Conservation (phyloP, 2,797 vertebrate species). For the Enteromius unitaeniatus region DNA sequence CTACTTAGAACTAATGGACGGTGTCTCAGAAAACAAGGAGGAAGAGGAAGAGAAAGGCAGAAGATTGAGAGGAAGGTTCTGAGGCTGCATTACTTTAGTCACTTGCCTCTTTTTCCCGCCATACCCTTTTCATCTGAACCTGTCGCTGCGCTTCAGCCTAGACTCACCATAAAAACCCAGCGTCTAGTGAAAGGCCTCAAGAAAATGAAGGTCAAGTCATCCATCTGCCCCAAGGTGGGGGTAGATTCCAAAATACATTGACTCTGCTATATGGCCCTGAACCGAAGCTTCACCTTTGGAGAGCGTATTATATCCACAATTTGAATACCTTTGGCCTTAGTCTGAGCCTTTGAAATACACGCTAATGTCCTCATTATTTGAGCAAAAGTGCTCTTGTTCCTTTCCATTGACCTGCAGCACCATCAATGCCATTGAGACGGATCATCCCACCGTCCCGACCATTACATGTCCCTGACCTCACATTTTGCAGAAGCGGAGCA, state of each 20-base stretch:
- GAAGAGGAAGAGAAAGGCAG: constrained; percentile 41
- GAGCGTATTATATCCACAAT: constrained; percentile 68
- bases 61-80: constrained; percentile 64
- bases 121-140: constrained; percentile 21
- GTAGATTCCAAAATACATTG: constrained; percentile 63
- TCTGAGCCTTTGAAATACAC: constrained; percentile 63
- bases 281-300: constrained; percentile 68
- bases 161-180: constrained; percentile 22
- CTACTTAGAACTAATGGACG: constrained; percentile 80
- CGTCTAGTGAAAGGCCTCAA: constrained; percentile 65
- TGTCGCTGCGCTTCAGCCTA: constrained; percentile 26
- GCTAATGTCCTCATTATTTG: constrained; percentile 68
- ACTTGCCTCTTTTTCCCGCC: constrained; percentile 1
- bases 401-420: constrained; percentile 63
- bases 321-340: constrained; percentile 66
- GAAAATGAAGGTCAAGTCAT: constrained; percentile 72
- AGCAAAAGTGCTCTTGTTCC: constrained; percentile 65
- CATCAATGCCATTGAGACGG: constrained; percentile 45
- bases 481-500: constrained; percentile 51
- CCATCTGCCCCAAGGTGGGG: constrained; percentile 40
- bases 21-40: constrained; percentile 71
- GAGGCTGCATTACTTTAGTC: constrained; percentile 67
- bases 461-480: constrained; percentile 64
- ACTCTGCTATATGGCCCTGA: constrained; percentile 71
- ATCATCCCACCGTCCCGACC: constrained; percentile 46